Evolutionary conservation across 53 echinoderm and acorn worm species (phyloP).

Genomic region (Holothuria leucospilota): DNA sequence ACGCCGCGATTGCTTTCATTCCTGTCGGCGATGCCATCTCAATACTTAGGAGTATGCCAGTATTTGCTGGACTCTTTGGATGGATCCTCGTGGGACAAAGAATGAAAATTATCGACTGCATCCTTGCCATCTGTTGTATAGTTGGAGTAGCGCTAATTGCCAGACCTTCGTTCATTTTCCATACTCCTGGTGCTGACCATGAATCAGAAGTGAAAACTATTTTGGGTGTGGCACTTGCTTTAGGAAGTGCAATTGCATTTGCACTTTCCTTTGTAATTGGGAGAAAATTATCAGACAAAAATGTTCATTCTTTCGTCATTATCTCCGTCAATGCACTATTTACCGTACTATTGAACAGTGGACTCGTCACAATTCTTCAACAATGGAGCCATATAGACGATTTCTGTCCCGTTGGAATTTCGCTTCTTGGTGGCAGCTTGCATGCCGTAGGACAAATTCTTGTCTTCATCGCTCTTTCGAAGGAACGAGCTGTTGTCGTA

Average conservation of each 20-base stretch:
- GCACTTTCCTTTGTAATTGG: slow-evolving; percentile 21
- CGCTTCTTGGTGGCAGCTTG: slow-evolving; percentile 10
- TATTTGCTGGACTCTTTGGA: slow-evolving; percentile 17
- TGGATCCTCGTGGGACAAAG: slow-evolving; percentile 7
- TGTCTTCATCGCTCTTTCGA: slow-evolving; percentile 12
- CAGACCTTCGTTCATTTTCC: slow-evolving; percentile 12
- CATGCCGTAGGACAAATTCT: slow-evolving; percentile 17
- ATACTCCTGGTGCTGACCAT: neutral
- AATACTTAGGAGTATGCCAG: neutral
- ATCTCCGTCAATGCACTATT: slow-evolving; percentile 3
- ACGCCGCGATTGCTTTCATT: neutral
- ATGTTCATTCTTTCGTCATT: slow-evolving; percentile 7
- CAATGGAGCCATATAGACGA: neutral
- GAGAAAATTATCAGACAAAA: slow-evolving; percentile 25
- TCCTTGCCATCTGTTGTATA: neutral
- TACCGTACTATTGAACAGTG: neutral
- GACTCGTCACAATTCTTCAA: neutral
- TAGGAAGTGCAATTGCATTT: slow-evolving; percentile 7
- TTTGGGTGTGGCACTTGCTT: neutral
- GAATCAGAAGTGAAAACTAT: neutral
- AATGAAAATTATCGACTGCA: neutral
- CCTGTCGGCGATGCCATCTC: slow-evolving; percentile 33
- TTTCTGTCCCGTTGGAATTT: neutral
- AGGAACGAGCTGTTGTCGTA: slow-evolving; percentile 16
- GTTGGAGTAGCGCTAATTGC: slow-evolving; percentile 13